phyloP scores from a whole-genome alignment of 2,888 invertebrate genomes.

The Mechanitis mazaeus region DNA sequence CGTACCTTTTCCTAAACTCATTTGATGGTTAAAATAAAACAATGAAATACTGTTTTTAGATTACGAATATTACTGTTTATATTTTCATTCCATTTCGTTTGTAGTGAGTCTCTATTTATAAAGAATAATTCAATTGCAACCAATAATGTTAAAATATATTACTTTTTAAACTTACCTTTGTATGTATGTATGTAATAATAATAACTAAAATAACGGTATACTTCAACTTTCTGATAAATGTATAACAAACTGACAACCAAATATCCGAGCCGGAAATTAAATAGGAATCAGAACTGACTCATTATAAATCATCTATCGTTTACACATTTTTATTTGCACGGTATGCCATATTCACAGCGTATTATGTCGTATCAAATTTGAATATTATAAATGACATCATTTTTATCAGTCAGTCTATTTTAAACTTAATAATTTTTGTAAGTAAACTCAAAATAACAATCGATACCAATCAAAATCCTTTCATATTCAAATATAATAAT shows the following conservation, averaged over 20 bases:
- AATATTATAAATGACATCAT: too few species aligned
- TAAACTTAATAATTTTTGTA: too few species aligned
- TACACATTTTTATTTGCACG: slow-evolving; percentile 9
- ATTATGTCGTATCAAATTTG: too few species aligned
- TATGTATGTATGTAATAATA: too few species aligned
- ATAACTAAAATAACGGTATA: slow-evolving; percentile 7
- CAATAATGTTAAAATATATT: background rate
- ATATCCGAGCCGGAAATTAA: slow-evolving; percentile 26
- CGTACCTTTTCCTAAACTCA: slow-evolving; percentile 57
- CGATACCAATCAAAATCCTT: too few species aligned
- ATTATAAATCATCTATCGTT: slow-evolving; percentile 55
- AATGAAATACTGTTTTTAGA: slow-evolving; percentile 10
- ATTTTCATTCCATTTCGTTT: slow-evolving; percentile 29
- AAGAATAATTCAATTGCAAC: background rate
- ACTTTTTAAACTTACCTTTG: background rate
- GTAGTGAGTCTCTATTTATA: background rate
- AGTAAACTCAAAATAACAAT: too few species aligned
- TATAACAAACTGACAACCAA: slow-evolving; percentile 55
- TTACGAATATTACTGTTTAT: slow-evolving; percentile 15
- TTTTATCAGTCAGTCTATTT: too few species aligned
- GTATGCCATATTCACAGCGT: too few species aligned
- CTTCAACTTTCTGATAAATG: slow-evolving; percentile 31
- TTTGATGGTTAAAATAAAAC: slow-evolving; percentile 7
- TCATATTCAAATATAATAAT: too few species aligned
- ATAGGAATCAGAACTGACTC: too few species aligned